Evolutionary conservation across 2,888 invertebrate genomes (phyloP).

Genomic region (Nomada hirtipes): DNA sequence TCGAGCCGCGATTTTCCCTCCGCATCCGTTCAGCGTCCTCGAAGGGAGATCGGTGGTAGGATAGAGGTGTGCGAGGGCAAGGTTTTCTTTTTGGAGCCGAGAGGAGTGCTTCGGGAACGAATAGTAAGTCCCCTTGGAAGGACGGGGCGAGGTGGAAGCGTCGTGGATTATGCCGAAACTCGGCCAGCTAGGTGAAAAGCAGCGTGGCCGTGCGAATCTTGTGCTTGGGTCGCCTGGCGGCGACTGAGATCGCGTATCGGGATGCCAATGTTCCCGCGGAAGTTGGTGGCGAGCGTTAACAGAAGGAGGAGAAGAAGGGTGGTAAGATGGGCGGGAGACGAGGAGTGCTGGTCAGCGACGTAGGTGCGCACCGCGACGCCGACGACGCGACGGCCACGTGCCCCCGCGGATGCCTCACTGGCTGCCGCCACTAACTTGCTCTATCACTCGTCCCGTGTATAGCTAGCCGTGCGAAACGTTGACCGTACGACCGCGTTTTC

Average conservation of each 20-base stretch:
- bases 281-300: conserved; percentile 49
- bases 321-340: conserved; percentile 63
- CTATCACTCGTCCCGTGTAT: conserved; percentile 2
- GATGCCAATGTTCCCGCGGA: conserved; percentile 64
- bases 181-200: conserved; percentile 45
- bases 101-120: neutral
- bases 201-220: conserved; percentile 62
- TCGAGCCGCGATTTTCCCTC: neutral
- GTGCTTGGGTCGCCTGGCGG: conserved; percentile 75
- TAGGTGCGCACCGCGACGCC: conserved; percentile 70
- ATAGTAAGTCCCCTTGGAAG: neutral
- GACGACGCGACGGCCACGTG: conserved; percentile 80
- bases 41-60: neutral
- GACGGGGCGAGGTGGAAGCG: neutral
- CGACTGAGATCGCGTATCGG: conserved; percentile 71
- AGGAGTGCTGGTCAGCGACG: conserved; percentile 61
- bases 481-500: neutral
- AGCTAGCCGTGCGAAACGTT: conserved; percentile 26
- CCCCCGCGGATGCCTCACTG: conserved; percentile 66
- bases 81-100: neutral
- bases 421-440: conserved; percentile 47
- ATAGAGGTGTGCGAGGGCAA: neutral
- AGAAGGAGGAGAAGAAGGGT: conserved; percentile 56
- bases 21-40: neutral
- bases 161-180: conserved; percentile 58